phyloP scores from a whole-genome alignment of 2,797 vertebrate species.

The Heteromormyrus szaboi region DNA sequence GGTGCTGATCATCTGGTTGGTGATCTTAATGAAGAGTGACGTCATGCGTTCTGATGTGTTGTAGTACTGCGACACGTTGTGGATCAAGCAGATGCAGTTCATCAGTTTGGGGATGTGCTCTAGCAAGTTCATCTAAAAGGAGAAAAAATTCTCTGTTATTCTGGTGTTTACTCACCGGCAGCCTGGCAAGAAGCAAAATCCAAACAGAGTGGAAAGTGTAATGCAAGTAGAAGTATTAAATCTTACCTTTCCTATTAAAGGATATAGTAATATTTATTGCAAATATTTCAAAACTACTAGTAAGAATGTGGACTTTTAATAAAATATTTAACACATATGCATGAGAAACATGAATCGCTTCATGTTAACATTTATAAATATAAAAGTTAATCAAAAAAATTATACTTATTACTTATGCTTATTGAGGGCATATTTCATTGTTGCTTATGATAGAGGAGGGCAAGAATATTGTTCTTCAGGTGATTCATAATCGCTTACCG shows the following conservation, averaged over 20 bases:
- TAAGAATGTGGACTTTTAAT: background rate
- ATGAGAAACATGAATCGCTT: background rate
- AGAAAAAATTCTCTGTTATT: background rate
- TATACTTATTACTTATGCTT: background rate
- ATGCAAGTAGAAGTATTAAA: background rate
- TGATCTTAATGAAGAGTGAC: conserved; percentile 75
- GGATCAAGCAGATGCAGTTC: conserved; percentile 66
- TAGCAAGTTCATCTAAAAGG: conserved; percentile 53
- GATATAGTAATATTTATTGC: background rate
- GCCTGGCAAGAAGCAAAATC: background rate
- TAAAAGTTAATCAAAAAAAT: background rate
- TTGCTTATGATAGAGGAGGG: background rate
- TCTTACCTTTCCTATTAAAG: background rate
- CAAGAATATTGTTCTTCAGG: background rate
- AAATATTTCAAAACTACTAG: background rate
- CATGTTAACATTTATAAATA: background rate
- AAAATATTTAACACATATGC: background rate
- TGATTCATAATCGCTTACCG: conserved; percentile 50
- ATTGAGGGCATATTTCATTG: background rate
- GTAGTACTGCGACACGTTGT: conserved; percentile 65
- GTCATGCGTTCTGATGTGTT: conserved; percentile 72
- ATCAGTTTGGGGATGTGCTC: conserved; percentile 66
- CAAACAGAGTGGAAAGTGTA: background rate
- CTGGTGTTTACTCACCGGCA: background rate
- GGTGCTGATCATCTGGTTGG: conserved; percentile 74